Conservation (phyloP, 2,888 invertebrate genomes). For the Halictus quadricinctus region DNA sequence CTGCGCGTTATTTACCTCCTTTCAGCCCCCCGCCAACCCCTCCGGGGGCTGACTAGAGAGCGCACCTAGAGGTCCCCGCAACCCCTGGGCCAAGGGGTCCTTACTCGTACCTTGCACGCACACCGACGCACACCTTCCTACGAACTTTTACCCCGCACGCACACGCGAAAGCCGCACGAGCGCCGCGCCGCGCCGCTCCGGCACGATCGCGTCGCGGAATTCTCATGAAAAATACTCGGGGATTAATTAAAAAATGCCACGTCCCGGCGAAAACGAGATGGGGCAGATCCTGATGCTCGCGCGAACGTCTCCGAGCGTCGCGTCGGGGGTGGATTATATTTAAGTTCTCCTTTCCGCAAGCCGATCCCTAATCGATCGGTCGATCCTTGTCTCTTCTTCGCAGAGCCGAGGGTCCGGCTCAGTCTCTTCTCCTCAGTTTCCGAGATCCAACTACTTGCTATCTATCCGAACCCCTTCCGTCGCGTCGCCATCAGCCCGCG, state of each 20-base stretch:
- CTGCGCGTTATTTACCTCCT: constrained; percentile 77
- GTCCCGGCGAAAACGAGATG: constrained; percentile 54
- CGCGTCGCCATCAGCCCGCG: constrained; percentile 32
- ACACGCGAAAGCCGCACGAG: constrained; percentile 5
- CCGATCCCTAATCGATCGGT: constrained; percentile 65
- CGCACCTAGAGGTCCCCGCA: constrained; percentile 60
- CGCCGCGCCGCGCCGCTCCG: constrained; percentile 33
- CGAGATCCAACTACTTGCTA: constrained; percentile 47
- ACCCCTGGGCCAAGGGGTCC: constrained; percentile 48
- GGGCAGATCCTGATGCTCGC: neutral
- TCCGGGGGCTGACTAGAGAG: constrained; percentile 60
- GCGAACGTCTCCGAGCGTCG: neutral
- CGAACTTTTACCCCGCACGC: constrained; percentile 31
- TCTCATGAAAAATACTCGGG: constrained; percentile 76
- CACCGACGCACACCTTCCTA: neutral
- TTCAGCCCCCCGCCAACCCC: constrained; percentile 69
- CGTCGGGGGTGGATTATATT: constrained; percentile 55
- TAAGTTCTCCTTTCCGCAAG: constrained; percentile 68
- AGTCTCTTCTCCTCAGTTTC: constrained; percentile 34
- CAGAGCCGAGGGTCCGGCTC: neutral
- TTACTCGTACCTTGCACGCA: constrained; percentile 33
- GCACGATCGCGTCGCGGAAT: constrained; percentile 73
- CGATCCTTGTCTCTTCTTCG: constrained; percentile 31
- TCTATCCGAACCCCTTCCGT: constrained; percentile 37
- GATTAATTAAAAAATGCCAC: constrained; percentile 79